Base-by-base conservation (phyloP, 2,888 invertebrate genomes). In the Drosophila infuscata region DNA sequence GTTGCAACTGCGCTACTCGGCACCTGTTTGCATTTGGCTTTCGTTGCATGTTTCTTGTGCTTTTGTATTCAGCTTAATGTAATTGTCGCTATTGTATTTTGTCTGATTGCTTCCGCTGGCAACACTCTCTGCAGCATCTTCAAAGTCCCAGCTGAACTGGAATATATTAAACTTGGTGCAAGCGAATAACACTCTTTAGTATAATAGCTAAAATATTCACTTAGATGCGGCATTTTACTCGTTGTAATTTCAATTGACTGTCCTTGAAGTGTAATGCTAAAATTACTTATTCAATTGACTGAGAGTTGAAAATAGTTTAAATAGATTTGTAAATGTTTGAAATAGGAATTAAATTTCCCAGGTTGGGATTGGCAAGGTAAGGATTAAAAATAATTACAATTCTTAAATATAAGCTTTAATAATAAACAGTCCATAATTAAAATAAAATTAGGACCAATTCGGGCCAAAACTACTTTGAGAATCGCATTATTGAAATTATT, bases 51-150 rank as follows among this genome's bases (percentile, higher is more conserved):
- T 70, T 51, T 64, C 38, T 63, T 62, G 66, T 62, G 70, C 73
- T 73, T 76, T 73, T 72, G 71, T 70, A 65, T 78, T 56, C 58
- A 78, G 62, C 79, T 82, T 88, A 73, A 84, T 85, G 86, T 66
- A 88, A 88, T 88, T 80, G 86, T 79, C 68, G 80, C 70, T 74
- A 72, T 79, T 87, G 76, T 74, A 60, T 78, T 82, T 79, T 81
- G 72, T 70, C 66, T 75, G 82, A 85, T 85, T 88, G 86, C 90
- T 73, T 82, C 82, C 89, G 88, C 64, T 65, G 11, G 20, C 32
- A 32, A 58, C 29, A 52, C 38, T 43, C 29, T n/a, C n/a, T 12
- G 33, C 25, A 57, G 30, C 32, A 58, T 59, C 33, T 53, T 72
- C 52, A 30, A 30, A 36, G 20, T 32, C 3, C 48, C 52, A 72